Percentiles rank a stretch among this genome's conserved stretches.
These are phyloP conservation scores for Caradrina clavipalpis DNA, from an alignment of 2,888 invertebrate species.

Conservation along the genomic window DNA sequence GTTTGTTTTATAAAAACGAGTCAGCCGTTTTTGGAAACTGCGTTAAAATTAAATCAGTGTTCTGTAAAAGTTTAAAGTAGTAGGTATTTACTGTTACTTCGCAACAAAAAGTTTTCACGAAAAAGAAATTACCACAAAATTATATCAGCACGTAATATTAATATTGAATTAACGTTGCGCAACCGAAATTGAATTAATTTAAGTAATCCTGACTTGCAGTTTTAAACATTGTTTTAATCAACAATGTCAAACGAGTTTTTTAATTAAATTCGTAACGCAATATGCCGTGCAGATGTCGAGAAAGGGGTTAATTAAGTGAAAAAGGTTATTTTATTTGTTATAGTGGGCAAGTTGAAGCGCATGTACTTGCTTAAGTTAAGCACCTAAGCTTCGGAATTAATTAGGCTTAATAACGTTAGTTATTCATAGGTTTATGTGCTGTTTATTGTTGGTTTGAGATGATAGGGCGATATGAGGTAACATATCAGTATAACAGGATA, in stretches of 20 bases:
- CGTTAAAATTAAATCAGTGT: too few relatives aligned
- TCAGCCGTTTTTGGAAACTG: too few relatives aligned
- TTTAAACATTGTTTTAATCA: slow-evolving; percentile 51
- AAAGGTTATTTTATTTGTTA: slow-evolving; percentile 47
- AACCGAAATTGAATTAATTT: slow-evolving; percentile 50
- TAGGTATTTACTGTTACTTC: too few relatives aligned
- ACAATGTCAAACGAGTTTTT: slow-evolving; percentile 42
- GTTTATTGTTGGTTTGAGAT: background rate
- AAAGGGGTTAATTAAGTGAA: slow-evolving; percentile 56
- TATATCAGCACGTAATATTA: background rate
- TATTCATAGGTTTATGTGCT: slow-evolving; percentile 15
- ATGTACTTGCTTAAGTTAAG: slow-evolving; percentile 27
- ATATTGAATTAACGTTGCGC: slow-evolving; percentile 21
- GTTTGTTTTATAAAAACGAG: too few relatives aligned
- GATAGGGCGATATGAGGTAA: background rate
- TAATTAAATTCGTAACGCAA: slow-evolving; percentile 53
- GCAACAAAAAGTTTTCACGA: background rate
- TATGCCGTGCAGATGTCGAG: slow-evolving; percentile 52
- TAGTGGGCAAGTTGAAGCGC: slow-evolving; percentile 26
- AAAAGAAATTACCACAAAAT: background rate
- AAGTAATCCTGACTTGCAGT: slow-evolving; percentile 59
- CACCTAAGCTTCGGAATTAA: slow-evolving; percentile 32
- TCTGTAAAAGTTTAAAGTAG: background rate
- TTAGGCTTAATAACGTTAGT: slow-evolving; percentile 20
- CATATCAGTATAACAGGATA: too few relatives aligned